Conservation (phyloP, 2,797 vertebrate species). For the Phoeniculus purpureus region DNA sequence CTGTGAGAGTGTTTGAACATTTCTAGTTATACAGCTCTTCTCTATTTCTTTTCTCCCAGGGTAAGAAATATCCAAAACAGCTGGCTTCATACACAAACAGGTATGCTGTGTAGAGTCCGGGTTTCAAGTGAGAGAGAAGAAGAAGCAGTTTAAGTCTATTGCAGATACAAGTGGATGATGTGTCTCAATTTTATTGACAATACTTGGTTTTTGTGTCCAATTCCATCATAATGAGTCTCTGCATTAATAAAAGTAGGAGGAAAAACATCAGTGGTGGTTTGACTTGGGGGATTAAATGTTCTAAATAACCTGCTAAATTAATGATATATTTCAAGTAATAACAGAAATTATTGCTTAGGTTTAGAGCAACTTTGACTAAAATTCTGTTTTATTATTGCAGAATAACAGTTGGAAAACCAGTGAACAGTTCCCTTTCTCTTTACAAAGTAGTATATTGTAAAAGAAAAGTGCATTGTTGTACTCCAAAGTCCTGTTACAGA, state of each 20-base stretch:
- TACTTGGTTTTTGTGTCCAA: background rate
- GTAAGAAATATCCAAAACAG: conserved; percentile 83
- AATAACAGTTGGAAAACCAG: conserved; percentile 80
- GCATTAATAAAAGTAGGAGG: background rate
- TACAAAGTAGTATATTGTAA: conserved; percentile 86
- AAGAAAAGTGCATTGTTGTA: conserved; percentile 84
- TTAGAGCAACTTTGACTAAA: background rate
- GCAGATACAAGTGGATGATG: background rate
- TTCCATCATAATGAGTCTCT: background rate
- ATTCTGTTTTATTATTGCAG: conserved; percentile 75
- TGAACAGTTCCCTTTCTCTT: conserved; percentile 71
- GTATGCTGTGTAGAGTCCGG: conserved; percentile 64
- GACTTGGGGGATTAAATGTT: background rate
- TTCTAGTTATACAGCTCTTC: background rate
- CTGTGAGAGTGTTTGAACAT: background rate
- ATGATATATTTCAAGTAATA: background rate
- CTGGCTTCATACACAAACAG: conserved; percentile 81
- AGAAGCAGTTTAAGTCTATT: background rate
- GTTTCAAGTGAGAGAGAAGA: background rate
- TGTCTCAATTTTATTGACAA: background rate
- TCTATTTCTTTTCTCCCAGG: conserved; percentile 62
- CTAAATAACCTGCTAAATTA: background rate
- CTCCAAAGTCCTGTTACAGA: conserved; percentile 81
- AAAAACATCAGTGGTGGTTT: background rate
- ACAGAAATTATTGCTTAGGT: background rate